A percentile compares a stretch with the other conserved stretches of the same genome.
Evolutionary conservation across 2,113 vertebrate genomes (phyloP).

Genomic region (Zosterops pallidus): DNA sequence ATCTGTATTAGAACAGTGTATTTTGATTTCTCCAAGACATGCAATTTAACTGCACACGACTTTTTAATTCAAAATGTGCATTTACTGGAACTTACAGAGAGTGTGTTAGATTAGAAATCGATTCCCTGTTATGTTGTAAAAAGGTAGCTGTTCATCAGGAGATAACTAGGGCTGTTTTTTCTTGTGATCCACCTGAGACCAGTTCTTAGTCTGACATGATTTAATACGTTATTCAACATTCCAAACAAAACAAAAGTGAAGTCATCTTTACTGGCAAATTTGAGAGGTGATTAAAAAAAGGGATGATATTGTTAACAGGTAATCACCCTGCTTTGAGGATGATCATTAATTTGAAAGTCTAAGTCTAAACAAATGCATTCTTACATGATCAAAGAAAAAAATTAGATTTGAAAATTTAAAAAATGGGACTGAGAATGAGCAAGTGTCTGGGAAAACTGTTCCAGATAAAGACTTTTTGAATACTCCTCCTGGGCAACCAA

Average conservation of each 20-base stretch:
- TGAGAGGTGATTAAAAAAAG: background rate
- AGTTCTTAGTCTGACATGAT: background rate
- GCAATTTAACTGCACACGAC: background rate
- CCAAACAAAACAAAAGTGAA: background rate
- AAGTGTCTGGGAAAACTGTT: background rate
- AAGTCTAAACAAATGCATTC: background rate
- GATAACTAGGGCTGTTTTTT: background rate
- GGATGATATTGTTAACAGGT: background rate
- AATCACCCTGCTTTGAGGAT: background rate
- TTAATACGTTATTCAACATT: background rate
- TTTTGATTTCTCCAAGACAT: constrained; percentile 9
- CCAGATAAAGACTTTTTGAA: background rate
- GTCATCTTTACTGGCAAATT: background rate
- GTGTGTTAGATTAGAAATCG: background rate
- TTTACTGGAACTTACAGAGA: background rate
- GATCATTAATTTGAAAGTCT: background rate
- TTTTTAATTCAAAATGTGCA: background rate
- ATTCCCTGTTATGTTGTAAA: background rate
- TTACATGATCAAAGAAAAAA: background rate
- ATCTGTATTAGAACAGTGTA: background rate
- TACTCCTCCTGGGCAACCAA: background rate
- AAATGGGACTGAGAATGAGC: background rate
- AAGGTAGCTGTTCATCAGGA: background rate
- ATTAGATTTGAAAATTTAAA: background rate
- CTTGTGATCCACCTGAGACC: background rate